phyloP scores from a whole-genome alignment of 2,797 vertebrate genomes.

The Dallia pectoralis region DNA sequence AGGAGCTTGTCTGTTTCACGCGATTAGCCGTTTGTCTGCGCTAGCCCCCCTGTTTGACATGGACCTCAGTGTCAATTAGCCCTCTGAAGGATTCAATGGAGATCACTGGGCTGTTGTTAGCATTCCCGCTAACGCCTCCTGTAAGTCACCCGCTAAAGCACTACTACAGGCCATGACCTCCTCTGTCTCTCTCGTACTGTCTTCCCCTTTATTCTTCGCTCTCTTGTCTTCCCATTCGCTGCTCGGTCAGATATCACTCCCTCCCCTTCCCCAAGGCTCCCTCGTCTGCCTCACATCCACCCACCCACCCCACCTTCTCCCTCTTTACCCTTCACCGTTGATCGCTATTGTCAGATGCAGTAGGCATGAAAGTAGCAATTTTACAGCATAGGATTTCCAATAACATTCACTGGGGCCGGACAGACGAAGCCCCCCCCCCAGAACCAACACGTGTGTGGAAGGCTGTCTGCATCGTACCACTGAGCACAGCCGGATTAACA shows the following conservation, averaged over 20 bases:
- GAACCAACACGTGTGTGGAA: slow-evolving; percentile 62
- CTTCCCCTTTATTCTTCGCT: not conserved
- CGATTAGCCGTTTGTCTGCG: not conserved
- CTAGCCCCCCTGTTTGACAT: not conserved
- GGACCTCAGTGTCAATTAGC: slow-evolving; percentile 3
- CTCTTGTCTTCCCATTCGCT: not conserved
- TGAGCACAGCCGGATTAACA: no score
- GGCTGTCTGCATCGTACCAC: slow-evolving; percentile 52
- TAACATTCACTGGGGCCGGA: slow-evolving; percentile 76
- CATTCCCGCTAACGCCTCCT: not conserved
- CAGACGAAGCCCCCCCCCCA: slow-evolving; percentile 63
- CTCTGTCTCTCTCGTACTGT: slow-evolving; percentile 5
- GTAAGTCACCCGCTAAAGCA: not conserved
- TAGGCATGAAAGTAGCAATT: slow-evolving; percentile 86
- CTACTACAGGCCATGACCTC: not conserved
- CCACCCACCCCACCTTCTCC: not conserved
- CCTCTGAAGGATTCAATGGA: not conserved
- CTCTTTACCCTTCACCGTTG: slow-evolving; percentile 45
- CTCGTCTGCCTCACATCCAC: slow-evolving; percentile 5
- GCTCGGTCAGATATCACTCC: not conserved
- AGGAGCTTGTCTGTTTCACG: not conserved
- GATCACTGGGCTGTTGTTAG: not conserved
- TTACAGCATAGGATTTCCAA: slow-evolving; percentile 85
- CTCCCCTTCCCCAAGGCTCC: not conserved
- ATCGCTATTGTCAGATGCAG: slow-evolving; percentile 82